phyloP scores from a whole-genome alignment of 2,888 invertebrate genomes.

The Noctua fimbriata region DNA sequence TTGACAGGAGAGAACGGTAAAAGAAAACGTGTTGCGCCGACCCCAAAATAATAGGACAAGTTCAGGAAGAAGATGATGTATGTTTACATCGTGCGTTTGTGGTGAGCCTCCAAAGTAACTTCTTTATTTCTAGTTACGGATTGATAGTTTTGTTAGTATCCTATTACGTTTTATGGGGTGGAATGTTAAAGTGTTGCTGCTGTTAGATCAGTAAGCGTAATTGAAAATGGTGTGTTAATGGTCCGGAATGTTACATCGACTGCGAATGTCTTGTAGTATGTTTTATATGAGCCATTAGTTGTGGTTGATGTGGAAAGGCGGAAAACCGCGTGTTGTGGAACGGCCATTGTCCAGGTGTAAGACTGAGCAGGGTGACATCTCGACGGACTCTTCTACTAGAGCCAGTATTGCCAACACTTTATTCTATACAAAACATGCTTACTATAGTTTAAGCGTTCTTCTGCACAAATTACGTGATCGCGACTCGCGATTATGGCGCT shows the following conservation, averaged over 20 bases:
- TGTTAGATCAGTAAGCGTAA: slow-evolving; percentile 29
- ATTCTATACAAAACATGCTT: background rate
- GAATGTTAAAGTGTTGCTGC: slow-evolving; percentile 46
- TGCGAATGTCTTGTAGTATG: slow-evolving; percentile 12
- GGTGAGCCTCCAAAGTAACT: slow-evolving; percentile 34
- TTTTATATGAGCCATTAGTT: slow-evolving; percentile 15
- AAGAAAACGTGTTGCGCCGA: no score
- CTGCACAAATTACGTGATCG: no score
- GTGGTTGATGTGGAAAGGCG: background rate
- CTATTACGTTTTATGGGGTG: slow-evolving; percentile 58
- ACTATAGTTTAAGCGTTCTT: no score
- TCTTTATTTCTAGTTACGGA: slow-evolving; percentile 57
- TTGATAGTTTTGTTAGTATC: slow-evolving; percentile 61
- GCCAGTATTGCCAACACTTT: background rate
- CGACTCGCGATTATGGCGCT: no score
- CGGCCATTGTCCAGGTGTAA: background rate
- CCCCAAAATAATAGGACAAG: no score
- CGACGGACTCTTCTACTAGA: background rate
- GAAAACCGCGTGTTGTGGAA: background rate
- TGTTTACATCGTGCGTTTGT: background rate
- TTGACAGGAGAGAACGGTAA: no score
- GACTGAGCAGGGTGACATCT: background rate
- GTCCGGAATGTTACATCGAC: slow-evolving; percentile 17
- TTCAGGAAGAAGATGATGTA: no score
- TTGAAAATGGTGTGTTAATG: slow-evolving; percentile 49